phyloP scores from a whole-genome alignment of 2,888 invertebrate species.

The Petrophora chlorosata region DNA sequence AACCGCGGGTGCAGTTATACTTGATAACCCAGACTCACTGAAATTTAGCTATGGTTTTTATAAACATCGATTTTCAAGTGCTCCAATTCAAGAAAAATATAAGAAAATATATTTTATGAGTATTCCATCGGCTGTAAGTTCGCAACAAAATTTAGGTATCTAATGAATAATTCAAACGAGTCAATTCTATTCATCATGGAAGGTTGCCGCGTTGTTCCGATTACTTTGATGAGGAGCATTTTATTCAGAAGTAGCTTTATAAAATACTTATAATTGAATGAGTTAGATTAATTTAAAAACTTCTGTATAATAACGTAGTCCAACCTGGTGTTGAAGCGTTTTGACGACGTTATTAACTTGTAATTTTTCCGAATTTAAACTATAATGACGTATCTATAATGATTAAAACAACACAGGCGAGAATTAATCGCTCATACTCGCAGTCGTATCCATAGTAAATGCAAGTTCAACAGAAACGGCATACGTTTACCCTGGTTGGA shows the following conservation, averaged over 20 bases:
- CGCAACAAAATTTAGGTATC: conserved; percentile 18
- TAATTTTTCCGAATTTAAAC: too few relatives aligned
- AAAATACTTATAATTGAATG: too few relatives aligned
- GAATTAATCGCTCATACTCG: conserved; percentile 20
- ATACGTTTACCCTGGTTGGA: conserved; percentile 51
- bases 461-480: conserved; percentile 49
- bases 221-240: conserved; percentile 5
- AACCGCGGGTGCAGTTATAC: too few relatives aligned
- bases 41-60: not conserved
- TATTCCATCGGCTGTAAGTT: conserved; percentile 22
- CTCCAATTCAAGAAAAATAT: conserved; percentile 18
- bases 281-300: too few relatives aligned
- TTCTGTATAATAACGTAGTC: too few relatives aligned
- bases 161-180: conserved; percentile 25
- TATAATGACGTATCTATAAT: too few relatives aligned
- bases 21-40: not conserved
- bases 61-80: conserved; percentile 14
- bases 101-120: conserved; percentile 20
- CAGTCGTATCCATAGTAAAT: conserved; percentile 33
- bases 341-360: too few relatives aligned
- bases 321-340: too few relatives aligned
- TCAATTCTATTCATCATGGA: conserved; percentile 21
- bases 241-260: conserved; percentile 1
- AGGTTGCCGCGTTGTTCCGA: conserved; percentile 4
- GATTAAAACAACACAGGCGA: too few relatives aligned